phyloP scores from a whole-genome alignment of 2,797 vertebrate species.

The Allobates femoralis region DNA sequence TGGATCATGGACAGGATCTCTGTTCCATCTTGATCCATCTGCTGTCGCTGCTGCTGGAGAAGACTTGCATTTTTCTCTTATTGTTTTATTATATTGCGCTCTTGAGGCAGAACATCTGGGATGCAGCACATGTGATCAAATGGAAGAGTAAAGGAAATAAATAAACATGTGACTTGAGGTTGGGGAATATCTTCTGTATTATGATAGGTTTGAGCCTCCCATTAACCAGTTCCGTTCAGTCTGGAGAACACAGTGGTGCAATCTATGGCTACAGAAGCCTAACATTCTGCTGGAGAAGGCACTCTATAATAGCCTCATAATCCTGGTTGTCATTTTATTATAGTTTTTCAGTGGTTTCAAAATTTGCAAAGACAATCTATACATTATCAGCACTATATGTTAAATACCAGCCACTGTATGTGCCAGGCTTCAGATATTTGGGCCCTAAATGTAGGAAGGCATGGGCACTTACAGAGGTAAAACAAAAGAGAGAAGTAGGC shows the following conservation, averaged over 20 bases:
- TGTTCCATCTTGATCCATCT: slow-evolving; percentile 81
- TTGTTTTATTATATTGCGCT: slow-evolving; percentile 78
- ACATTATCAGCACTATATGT: background rate
- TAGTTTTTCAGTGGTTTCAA: too few relatives aligned
- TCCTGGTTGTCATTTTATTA: background rate
- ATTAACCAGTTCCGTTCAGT: slow-evolving; percentile 19
- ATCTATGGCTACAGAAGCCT: background rate
- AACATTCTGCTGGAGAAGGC: background rate
- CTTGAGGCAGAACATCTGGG: slow-evolving; percentile 86
- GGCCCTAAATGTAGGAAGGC: background rate
- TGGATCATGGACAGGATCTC: slow-evolving; percentile 72
- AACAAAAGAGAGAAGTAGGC: background rate
- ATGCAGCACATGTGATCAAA: slow-evolving; percentile 74
- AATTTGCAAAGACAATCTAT: too few relatives aligned
- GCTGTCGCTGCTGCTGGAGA: slow-evolving; percentile 76
- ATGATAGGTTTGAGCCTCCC: slow-evolving; percentile 19
- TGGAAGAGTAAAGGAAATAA: slow-evolving; percentile 64
- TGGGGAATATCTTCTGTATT: slow-evolving; percentile 78
- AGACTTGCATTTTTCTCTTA: slow-evolving; percentile 71
- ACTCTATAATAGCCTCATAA: background rate
- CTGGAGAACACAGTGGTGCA: background rate
- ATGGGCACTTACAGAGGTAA: background rate
- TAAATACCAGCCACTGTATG: background rate
- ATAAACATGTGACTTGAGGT: slow-evolving; percentile 67
- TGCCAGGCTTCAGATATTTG: background rate